Conservation (phyloP, 2,888 invertebrate species). For the Bhutanitis thaidina region DNA sequence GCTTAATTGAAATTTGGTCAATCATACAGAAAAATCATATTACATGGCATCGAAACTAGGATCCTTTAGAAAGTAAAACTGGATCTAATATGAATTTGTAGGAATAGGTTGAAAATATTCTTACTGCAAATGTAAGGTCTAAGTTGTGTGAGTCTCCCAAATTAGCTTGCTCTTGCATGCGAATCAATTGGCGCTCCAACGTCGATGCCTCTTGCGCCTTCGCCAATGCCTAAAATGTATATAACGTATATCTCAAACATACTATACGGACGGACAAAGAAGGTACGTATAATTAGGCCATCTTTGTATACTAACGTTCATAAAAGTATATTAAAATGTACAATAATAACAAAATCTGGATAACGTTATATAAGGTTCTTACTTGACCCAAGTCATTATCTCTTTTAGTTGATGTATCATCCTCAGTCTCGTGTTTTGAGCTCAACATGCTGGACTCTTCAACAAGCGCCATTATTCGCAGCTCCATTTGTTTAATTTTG, state of each 20-base stretch:
- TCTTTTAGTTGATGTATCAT: slow-evolving; percentile 45
- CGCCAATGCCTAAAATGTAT: slow-evolving; percentile 81
- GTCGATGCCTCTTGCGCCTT: slow-evolving; percentile 98
- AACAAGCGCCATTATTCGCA: slow-evolving; percentile 91
- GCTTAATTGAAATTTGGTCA: too few relatives aligned
- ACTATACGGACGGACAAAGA: too few relatives aligned
- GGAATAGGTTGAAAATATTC: slow-evolving; percentile 22
- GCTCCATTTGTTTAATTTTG: slow-evolving; percentile 93
- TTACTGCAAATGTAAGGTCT: slow-evolving; percentile 96
- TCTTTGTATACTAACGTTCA: too few relatives aligned
- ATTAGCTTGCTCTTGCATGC: slow-evolving; percentile 94
- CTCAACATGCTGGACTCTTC: slow-evolving; percentile 90
- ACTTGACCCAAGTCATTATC: slow-evolving; percentile 61
- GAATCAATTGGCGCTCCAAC: slow-evolving; percentile 92
- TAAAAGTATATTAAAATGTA: too few relatives aligned
- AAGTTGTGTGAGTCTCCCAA: slow-evolving; percentile 95
- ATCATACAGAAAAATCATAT: too few relatives aligned
- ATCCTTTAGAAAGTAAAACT: too few relatives aligned
- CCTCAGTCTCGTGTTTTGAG: slow-evolving; percentile 51
- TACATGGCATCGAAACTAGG: too few relatives aligned
- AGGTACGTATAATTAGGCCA: too few relatives aligned
- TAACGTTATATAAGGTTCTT: too few relatives aligned
- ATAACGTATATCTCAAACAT: too few relatives aligned
- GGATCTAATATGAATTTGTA: too few relatives aligned
- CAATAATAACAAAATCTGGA: too few relatives aligned